Evolutionary conservation across 2,888 invertebrate genomes (phyloP).

Genomic region (Germaria angustata): DNA sequence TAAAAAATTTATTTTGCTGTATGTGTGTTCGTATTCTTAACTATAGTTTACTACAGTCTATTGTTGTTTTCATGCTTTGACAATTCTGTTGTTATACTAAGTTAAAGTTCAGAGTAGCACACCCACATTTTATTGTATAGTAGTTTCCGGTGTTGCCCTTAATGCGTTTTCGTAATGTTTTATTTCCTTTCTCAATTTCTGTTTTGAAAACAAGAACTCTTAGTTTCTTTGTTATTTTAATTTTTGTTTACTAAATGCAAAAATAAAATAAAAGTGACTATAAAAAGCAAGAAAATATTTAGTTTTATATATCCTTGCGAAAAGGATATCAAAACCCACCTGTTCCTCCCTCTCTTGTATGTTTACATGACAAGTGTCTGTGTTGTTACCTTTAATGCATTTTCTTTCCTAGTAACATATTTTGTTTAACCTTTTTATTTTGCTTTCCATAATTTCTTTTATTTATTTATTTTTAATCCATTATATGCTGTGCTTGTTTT

Average conservation of each 20-base stretch:
- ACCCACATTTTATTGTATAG: not conserved
- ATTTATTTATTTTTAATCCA: not conserved
- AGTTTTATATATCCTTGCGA: not conserved
- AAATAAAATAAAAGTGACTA: not conserved
- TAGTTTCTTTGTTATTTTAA: not conserved
- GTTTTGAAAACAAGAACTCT: slow-evolving; percentile 41
- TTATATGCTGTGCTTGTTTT: slow-evolving; percentile 24
- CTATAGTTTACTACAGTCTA: slow-evolving; percentile 31
- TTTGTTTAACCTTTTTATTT: not conserved
- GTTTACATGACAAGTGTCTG: slow-evolving; percentile 32
- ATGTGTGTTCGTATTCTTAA: not conserved
- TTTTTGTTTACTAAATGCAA: slow-evolving; percentile 37
- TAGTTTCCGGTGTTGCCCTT: slow-evolving; percentile 56
- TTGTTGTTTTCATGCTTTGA: slow-evolving; percentile 47
- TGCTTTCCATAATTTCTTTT: not conserved
- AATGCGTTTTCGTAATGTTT: slow-evolving; percentile 68
- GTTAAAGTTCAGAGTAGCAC: not conserved
- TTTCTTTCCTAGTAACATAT: slow-evolving; percentile 35
- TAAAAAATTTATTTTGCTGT: not conserved
- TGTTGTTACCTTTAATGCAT: slow-evolving; percentile 40
- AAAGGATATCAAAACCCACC: not conserved
- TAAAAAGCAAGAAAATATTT: slow-evolving; percentile 10
- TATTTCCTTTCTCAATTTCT: slow-evolving; percentile 63
- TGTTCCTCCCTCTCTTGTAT: not conserved
- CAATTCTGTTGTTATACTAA: slow-evolving; percentile 34